Conservation (phyloP, 2,888 invertebrate species). For the Oscheius sp. region DNA sequence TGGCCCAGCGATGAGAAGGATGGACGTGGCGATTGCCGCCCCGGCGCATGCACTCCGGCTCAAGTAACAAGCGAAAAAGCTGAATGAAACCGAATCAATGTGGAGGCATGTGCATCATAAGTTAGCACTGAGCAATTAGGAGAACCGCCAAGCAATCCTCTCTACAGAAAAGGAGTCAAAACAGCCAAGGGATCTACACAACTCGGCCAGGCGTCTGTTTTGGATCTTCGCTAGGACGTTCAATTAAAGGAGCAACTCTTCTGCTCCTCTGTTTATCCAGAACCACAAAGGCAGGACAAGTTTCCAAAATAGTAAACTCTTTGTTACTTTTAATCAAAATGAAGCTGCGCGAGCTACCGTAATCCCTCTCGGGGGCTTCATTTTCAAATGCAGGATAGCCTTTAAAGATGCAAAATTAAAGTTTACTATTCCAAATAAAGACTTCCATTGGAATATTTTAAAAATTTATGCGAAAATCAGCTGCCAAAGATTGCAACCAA, state of each 20-base stretch:
- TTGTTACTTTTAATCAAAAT: neutral
- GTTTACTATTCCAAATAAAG: too few relatives aligned
- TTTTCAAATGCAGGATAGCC: too few relatives aligned
- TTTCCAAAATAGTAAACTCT: constrained; percentile 1
- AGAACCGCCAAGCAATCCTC: neutral
- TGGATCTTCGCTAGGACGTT: neutral
- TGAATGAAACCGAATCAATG: constrained; percentile 31
- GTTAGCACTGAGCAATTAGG: constrained; percentile 29
- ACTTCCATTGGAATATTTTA: too few relatives aligned
- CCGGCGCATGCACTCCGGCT: constrained; percentile 17
- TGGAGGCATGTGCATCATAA: constrained; percentile 30
- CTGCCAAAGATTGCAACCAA: too few relatives aligned
- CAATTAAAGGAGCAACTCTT: neutral
- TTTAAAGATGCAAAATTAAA: too few relatives aligned
- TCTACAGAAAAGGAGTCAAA: neutral
- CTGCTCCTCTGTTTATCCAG: too few relatives aligned
- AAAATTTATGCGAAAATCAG: too few relatives aligned
- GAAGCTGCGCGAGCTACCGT: neutral
- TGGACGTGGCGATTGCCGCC: constrained; percentile 4
- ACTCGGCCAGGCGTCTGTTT: neutral
- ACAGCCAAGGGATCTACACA: constrained; percentile 12
- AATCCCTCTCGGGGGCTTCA: neutral
- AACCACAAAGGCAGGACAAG: neutral
- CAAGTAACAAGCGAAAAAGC: constrained; percentile 28
- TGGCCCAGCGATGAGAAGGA: constrained; percentile 19